Conservation (phyloP, 2,797 vertebrate species). For the Orestias chungarensis region DNA sequence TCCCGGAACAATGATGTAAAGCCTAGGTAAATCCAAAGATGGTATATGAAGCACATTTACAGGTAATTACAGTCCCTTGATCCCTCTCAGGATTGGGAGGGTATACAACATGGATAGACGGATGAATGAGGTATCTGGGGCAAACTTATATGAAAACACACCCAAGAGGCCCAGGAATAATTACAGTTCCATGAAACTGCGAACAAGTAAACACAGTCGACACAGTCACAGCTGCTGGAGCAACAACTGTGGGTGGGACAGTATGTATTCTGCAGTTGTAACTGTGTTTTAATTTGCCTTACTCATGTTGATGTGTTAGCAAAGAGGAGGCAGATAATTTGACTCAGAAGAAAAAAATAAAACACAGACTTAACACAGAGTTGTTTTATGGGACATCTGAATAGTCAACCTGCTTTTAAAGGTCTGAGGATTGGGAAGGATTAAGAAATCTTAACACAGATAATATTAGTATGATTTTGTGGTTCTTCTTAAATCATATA, state of each 20-base stretch:
- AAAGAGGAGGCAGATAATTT: conserved; percentile 1
- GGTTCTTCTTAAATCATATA: neutral
- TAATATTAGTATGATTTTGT: neutral
- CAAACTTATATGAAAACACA: conserved; percentile 5
- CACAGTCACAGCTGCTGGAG: conserved; percentile 30
- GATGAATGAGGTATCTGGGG: neutral
- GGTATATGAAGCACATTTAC: neutral
- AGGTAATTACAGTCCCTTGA: neutral
- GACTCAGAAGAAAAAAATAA: neutral
- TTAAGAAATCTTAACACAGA: neutral
- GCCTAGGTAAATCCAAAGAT: neutral
- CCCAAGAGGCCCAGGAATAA: conserved; percentile 30
- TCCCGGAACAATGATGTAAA: neutral
- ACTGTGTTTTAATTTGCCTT: conserved; percentile 12
- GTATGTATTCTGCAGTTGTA: conserved; percentile 26
- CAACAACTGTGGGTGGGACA: conserved; percentile 43
- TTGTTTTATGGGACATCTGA: neutral
- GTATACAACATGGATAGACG: neutral
- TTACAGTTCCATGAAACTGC: conserved; percentile 25
- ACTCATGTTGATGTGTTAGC: conserved; percentile 37
- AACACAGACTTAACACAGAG: neutral
- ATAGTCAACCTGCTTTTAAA: neutral
- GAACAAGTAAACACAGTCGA: conserved; percentile 31
- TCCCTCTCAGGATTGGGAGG: neutral
- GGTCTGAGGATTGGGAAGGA: neutral